Base-by-base conservation (phyloP, 2,113 vertebrate species). In the Dromiciops gliroides region DNA sequence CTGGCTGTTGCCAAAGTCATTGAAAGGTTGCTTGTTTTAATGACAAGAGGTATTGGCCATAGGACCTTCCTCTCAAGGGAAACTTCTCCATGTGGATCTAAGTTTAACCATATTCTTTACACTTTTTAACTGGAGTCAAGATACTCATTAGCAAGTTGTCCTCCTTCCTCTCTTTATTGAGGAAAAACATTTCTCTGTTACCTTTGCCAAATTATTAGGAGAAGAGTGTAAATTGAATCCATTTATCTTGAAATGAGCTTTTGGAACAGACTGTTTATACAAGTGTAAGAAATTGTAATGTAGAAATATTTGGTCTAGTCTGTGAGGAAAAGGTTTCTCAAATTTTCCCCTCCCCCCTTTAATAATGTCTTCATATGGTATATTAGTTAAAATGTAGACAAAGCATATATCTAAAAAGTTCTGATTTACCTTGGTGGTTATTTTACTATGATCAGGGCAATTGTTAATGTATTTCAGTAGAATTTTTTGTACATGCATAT, bases 181-280 rank as follows among this genome's bases (percentile, higher is more conserved):
- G 97, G 67, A 97, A 95, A 98, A 97, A 96, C 95, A 96, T 96
- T 97, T 98, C 95, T 90, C 92, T 97, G 95, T 96, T 98, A 95
- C 95, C 89, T 97, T 97, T 98, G 96, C 95, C 96, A 98, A 88
- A 97, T 97, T 97, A 97, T 98, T 98, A 96, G 96, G 92, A 98
- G 98, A 97, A 98, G 95, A 98, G 96, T 98, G 96, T 98, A 98
- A 98, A 98, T 98, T 98, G 97, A 98, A 98, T 95, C 96, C 95
- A 97, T 98, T 98, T 98, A 98, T 98, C 97, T 95, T 98, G 96
- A 98, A 98, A 97, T 98, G 90, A 95, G 97, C 97, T 97, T 90
- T 98, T 97, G 97, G 92, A 98, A 75, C 95, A 97, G 97, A 97
- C 95, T 98, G 97, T 98, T 98, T 97, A 98, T 98, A 98, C 95